A percentile compares a stretch with the other conserved stretches of the same genome.
Conservation (phyloP, 2,888 invertebrate species). For the Poecilobothrus nobilitatus region DNA sequence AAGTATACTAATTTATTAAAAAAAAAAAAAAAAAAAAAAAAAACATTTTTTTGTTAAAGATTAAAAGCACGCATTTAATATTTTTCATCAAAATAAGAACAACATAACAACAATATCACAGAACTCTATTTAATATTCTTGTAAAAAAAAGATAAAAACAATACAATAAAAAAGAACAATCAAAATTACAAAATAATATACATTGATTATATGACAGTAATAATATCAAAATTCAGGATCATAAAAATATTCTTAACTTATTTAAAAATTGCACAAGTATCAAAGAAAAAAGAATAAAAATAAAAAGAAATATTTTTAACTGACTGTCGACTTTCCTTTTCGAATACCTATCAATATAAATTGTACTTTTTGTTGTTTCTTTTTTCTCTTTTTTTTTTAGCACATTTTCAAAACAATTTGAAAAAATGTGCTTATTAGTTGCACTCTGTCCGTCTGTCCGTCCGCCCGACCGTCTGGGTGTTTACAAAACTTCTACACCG, state of each 20-base stretch:
- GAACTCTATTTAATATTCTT: background rate
- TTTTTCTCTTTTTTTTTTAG: too few species aligned
- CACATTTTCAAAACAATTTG: too few species aligned
- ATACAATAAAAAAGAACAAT: too few species aligned
- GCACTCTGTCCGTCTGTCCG: too few species aligned
- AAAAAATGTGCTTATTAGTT: too few species aligned
- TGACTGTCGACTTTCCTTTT: background rate
- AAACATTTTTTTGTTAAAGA: background rate
- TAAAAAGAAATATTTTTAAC: background rate
- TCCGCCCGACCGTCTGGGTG: too few species aligned
- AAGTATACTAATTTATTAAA: background rate
- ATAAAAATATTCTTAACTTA: constrained; percentile 2
- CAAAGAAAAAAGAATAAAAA: too few species aligned
- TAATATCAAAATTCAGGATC: background rate
- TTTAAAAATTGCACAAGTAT: too few species aligned
- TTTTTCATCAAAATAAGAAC: background rate
- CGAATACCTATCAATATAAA: background rate
- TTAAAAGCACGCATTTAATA: background rate
- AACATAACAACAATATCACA: background rate
- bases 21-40: too few species aligned
- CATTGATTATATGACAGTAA: background rate
- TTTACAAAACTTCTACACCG: too few species aligned
- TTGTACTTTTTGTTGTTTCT: background rate
- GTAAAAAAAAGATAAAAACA: background rate
- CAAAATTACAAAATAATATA: background rate